These are phyloP conservation scores for Sycobia sp. DNA, from an alignment of 1,140 invertebrate genomes.

Conservation along the genomic window DNA sequence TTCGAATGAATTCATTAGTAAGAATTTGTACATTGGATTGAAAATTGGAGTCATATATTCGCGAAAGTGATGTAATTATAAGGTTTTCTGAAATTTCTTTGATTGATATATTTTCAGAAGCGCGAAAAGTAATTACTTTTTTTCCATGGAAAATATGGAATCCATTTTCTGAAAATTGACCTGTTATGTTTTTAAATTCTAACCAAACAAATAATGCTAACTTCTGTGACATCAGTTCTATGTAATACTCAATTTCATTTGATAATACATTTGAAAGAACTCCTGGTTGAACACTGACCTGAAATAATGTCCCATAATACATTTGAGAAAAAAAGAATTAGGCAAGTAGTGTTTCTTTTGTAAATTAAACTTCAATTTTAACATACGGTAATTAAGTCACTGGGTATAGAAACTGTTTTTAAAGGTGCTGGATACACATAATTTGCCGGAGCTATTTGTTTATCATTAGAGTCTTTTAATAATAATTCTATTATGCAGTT, in stretches of 20 bases:
- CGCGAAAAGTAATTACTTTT: conserved; percentile 43
- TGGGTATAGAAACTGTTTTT: conserved; percentile 42
- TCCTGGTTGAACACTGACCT: conserved; percentile 38
- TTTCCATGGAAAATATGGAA: conserved; percentile 58
- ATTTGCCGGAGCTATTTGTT: conserved; percentile 54
- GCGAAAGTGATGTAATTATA: conserved; percentile 44
- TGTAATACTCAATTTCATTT: conserved; percentile 42
- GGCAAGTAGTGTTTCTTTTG: too few relatives aligned
- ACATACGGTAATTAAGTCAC: conserved; percentile 43
- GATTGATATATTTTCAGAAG: conserved; percentile 32
- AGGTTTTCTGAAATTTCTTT: conserved; percentile 39
- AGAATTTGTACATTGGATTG: conserved; percentile 15
- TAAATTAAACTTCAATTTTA: conserved; percentile 18
- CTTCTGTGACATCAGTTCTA: conserved; percentile 56
- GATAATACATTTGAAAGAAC: conserved; percentile 34
- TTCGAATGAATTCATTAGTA: too few relatives aligned
- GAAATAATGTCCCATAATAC: conserved; percentile 22
- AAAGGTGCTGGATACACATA: conserved; percentile 51
- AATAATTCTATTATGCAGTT: conserved; percentile 49
- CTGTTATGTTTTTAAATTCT: conserved; percentile 57
- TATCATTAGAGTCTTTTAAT: conserved; percentile 40
- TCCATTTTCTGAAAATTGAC: conserved; percentile 71
- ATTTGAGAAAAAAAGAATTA: too few relatives aligned
- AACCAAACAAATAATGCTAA: conserved; percentile 73
- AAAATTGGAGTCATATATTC: conserved; percentile 41